These are phyloP conservation scores for Galago senegalensis DNA, from an alignment of 2,797 vertebrate genomes.

Conservation along the genomic window DNA sequence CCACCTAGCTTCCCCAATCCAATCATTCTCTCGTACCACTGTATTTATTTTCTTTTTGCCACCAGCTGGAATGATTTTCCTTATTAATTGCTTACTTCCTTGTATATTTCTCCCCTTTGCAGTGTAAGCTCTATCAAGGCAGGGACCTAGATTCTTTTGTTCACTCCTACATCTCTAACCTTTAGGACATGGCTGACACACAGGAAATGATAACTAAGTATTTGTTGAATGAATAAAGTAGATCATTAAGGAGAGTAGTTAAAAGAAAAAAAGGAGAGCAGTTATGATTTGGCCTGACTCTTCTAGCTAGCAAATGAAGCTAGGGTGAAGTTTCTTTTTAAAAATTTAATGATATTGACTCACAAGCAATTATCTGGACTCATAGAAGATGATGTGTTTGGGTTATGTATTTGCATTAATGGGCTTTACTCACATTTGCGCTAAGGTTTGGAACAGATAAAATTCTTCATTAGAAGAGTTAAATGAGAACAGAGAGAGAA, in stretches of 20 bases:
- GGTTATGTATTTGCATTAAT: conserved; percentile 34
- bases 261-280: not conserved
- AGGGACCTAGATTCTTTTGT: not conserved
- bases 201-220: not conserved
- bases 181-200: not conserved
- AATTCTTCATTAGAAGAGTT: conserved; percentile 29
- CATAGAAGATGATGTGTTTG: conserved; percentile 24
- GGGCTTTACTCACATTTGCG: not conserved
- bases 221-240: not conserved
- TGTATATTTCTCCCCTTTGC: not conserved
- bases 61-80: not conserved
- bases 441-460: not conserved
- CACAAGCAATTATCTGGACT: not conserved
- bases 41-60: not conserved
- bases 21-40: not conserved
- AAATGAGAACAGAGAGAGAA: not conserved
- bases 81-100: not conserved
- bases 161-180: not conserved
- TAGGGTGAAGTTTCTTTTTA: not conserved
- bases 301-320: not conserved
- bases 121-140: not conserved
- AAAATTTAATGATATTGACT: conserved; percentile 21
- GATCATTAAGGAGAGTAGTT: conserved; percentile 7
- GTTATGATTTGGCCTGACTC: not conserved
- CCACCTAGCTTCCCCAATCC: not conserved